Percentiles rank a stretch among this genome's conserved stretches.
Evolutionary conservation across 1,140 invertebrate genomes (phyloP).

Genomic region (Uloborus diversus): DNA sequence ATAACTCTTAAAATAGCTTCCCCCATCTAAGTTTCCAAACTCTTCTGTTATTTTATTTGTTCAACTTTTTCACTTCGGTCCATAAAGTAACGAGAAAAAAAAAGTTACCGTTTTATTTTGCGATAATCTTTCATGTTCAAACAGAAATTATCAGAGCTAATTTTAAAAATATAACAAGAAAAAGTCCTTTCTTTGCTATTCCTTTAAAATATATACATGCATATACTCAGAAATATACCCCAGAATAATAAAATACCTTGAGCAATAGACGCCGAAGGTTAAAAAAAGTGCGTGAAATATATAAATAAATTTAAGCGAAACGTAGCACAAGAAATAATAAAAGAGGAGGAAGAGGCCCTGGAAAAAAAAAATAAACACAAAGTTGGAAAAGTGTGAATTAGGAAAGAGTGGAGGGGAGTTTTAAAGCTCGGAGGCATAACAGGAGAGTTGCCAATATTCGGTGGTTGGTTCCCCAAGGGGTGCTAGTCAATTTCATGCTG

Average conservation of each 20-base stretch:
- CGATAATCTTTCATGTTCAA: slow-evolving; percentile 23
- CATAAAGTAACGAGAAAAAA: no score
- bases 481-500: slow-evolving; percentile 56
- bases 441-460: slow-evolving; percentile 50
- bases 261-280: slow-evolving; percentile 28
- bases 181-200: neutral
- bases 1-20: no score
- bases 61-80: no score
- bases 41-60: no score
- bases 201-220: slow-evolving; percentile 5
- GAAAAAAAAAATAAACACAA: slow-evolving; percentile 25
- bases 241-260: slow-evolving; percentile 47
- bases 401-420: slow-evolving; percentile 19
- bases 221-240: neutral
- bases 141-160: slow-evolving; percentile 36
- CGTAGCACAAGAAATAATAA: slow-evolving; percentile 48
- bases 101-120: slow-evolving; percentile 26
- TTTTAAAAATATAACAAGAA: neutral
- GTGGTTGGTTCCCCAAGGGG: slow-evolving; percentile 18
- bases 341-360: neutral
- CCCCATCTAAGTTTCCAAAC: no score
- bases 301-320: slow-evolving; percentile 57
- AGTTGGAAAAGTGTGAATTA: slow-evolving; percentile 54
- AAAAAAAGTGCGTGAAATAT: slow-evolving; percentile 19
- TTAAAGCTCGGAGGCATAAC: slow-evolving; percentile 49